Percentiles rank a stretch among this genome's conserved stretches.
Evolutionary conservation across 1,140 invertebrate genomes (phyloP).

Genomic region (Dreissena polymorpha): DNA sequence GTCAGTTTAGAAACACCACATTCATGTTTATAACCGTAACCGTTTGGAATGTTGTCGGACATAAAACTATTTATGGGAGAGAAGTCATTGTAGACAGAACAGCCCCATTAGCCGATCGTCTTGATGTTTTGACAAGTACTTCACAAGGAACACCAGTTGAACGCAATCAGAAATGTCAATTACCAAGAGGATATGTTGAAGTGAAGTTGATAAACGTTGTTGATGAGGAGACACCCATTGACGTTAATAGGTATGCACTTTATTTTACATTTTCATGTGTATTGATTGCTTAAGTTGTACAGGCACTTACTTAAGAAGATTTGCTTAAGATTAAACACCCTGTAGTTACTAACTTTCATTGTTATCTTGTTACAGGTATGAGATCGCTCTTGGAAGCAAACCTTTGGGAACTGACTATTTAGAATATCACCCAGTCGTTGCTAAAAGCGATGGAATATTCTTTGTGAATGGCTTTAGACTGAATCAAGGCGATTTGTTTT

Average conservation of each 20-base stretch:
- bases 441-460: neutral
- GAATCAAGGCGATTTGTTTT: slow-evolving; percentile 5
- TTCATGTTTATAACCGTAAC: neutral
- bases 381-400: slow-evolving; percentile 6
- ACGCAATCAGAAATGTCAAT: slow-evolving; percentile 32
- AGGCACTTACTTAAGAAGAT: too few relatives aligned
- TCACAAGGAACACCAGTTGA: neutral
- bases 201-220: neutral
- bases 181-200: slow-evolving; percentile 27
- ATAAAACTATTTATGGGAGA: slow-evolving; percentile 11
- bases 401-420: slow-evolving; percentile 4
- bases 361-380: slow-evolving; percentile 16
- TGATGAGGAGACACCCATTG: slow-evolving; percentile 35
- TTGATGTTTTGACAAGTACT: slow-evolving; percentile 20
- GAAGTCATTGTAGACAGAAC: slow-evolving; percentile 36
- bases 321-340: too few relatives aligned
- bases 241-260: slow-evolving; percentile 8
- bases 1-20: neutral
- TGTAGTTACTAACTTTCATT: too few relatives aligned
- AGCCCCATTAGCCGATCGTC: neutral
- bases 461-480: slow-evolving; percentile 11
- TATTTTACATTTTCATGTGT: too few relatives aligned
- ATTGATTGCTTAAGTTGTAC: too few relatives aligned
- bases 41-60: slow-evolving; percentile 28
- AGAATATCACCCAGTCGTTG: neutral